These are phyloP conservation scores for Leptobrachium ailaonicum DNA, from an alignment of 2,113 vertebrate species.

Conservation along the genomic window DNA sequence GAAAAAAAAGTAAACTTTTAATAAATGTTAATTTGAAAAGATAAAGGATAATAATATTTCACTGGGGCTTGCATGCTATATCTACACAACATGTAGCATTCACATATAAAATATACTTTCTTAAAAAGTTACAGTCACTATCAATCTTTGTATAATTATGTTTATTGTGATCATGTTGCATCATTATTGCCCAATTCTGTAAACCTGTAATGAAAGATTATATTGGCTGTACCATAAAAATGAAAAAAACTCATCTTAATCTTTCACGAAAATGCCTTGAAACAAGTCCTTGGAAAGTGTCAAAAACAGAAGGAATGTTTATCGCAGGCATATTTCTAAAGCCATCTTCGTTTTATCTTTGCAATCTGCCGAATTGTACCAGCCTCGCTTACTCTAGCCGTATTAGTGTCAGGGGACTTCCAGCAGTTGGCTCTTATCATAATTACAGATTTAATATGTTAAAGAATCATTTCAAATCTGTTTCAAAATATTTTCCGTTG, in stretches of 20 bases:
- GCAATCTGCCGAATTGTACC: conserved; percentile 18
- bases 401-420: conserved; percentile 1
- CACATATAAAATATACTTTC: too few species aligned
- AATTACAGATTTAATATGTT: conserved; percentile 20
- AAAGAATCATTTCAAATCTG: not conserved
- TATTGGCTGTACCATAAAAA: not conserved
- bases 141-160: not conserved
- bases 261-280: not conserved
- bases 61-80: too few species aligned
- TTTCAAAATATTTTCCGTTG: not conserved
- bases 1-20: too few species aligned
- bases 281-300: conserved; percentile 10
- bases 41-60: too few species aligned
- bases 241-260: not conserved
- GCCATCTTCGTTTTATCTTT: conserved; percentile 6
- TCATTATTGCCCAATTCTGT: not conserved
- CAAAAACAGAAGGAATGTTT: conserved; percentile 23
- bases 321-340: not conserved
- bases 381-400: conserved; percentile 5
- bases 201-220: not conserved
- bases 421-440: conserved; percentile 10
- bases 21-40: too few species aligned
- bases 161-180: not conserved
- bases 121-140: too few species aligned
- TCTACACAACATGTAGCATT: too few species aligned